These are phyloP conservation scores for Petrolisthes manimaculis DNA, from an alignment of 2,888 invertebrate species.

Conservation along the genomic window DNA sequence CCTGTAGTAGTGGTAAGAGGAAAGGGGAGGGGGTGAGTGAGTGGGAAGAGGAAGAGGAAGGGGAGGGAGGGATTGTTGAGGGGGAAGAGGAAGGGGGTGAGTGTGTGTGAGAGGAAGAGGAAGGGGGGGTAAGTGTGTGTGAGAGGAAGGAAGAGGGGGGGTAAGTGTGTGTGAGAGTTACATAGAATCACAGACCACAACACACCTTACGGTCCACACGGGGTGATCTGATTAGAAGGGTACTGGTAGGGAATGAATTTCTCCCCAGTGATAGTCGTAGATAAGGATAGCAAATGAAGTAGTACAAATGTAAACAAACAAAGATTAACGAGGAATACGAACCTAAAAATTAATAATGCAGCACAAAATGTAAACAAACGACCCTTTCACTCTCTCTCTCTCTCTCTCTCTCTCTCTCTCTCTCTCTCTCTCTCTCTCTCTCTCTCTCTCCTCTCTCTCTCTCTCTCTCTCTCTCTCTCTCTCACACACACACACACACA, in stretches of 20 bases:
- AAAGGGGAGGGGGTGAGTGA: neutral
- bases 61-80: neutral
- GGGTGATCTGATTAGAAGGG: no score
- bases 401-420: slow-evolving; percentile 18
- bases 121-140: neutral
- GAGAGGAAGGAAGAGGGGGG: neutral
- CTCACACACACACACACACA: neutral
- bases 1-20: slow-evolving; percentile 33
- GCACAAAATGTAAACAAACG: no score
- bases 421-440: slow-evolving; percentile 13
- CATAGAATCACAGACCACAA: no score
- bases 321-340: no score
- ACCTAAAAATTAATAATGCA: no score
- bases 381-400: slow-evolving; percentile 14
- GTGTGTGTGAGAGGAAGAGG: neutral
- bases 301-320: no score
- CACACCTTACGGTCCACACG: no score
- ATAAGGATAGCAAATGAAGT: no score
- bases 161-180: neutral
- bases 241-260: no score
- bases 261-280: no score
- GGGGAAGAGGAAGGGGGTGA: neutral
- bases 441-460: neutral
- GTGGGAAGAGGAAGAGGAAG: neutral
- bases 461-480: slow-evolving; percentile 13